phyloP scores from a whole-genome alignment of 1,140 invertebrate species.

The Dolichoris vasculosae region DNA sequence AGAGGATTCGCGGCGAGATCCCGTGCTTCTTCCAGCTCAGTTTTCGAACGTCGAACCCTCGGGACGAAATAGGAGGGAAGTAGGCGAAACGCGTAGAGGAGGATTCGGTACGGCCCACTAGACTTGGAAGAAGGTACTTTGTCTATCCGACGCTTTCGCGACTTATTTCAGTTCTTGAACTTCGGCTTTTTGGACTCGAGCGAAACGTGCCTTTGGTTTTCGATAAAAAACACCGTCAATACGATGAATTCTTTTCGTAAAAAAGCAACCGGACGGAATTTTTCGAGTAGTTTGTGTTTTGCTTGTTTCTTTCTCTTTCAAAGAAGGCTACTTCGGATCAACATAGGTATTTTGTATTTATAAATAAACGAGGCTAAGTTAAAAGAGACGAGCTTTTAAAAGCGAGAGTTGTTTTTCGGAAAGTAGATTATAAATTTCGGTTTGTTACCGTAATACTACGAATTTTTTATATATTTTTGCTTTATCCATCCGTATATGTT shows the following conservation, averaged over 20 bases:
- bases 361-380: neutral
- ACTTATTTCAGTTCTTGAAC: constrained; percentile 8
- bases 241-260: neutral
- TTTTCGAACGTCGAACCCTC: neutral
- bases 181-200: neutral
- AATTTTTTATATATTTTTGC: too few relatives aligned
- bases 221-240: neutral
- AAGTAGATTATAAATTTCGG: neutral
- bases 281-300: neutral
- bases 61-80: neutral
- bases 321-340: neutral
- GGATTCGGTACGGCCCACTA: neutral
- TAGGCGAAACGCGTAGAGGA: neutral
- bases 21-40: neutral
- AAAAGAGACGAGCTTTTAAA: neutral
- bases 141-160: constrained; percentile 17
- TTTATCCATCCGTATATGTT: too few relatives aligned
- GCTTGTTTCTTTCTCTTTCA: neutral
- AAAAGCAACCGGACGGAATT: neutral
- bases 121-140: neutral
- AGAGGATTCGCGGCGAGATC: neutral
- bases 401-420: neutral
- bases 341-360: neutral
- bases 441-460: too few relatives aligned
- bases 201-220: neutral